These are phyloP conservation scores for Sebastes paucispinis DNA, from an alignment of 2,797 vertebrate species.

Conservation along the genomic window DNA sequence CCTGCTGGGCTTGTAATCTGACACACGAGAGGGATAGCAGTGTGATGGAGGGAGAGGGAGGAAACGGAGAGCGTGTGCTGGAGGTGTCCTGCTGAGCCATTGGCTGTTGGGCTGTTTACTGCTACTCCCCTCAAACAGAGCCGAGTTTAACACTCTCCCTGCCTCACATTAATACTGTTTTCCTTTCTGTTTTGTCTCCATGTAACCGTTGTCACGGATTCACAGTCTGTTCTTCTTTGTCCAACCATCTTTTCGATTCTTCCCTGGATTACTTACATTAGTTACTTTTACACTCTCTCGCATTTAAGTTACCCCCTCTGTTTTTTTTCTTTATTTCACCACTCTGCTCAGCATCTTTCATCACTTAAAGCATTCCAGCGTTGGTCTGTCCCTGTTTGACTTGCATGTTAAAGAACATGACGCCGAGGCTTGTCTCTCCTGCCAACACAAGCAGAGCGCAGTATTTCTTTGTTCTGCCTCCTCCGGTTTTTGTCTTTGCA, in stretches of 20 bases:
- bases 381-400: slow-evolving; percentile 37
- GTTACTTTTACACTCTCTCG: not conserved
- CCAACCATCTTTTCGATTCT: not conserved
- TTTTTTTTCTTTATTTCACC: not conserved
- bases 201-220: slow-evolving; percentile 2
- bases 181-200: slow-evolving; percentile 3
- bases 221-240: not conserved
- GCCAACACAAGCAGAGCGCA: slow-evolving; percentile 49
- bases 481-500: slow-evolving; percentile 45
- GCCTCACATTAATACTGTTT: not conserved
- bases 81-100: slow-evolving; percentile 31
- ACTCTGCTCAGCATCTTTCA: slow-evolving; percentile 37
- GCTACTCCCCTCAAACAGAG: slow-evolving; percentile 56
- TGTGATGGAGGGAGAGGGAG: slow-evolving; percentile 30
- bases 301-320: not conserved
- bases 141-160: not conserved
- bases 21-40: slow-evolving; percentile 31
- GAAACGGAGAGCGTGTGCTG: slow-evolving; percentile 9
- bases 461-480: slow-evolving; percentile 52
- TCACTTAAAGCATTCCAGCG: slow-evolving; percentile 30
- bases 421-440: slow-evolving; percentile 18
- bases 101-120: slow-evolving; percentile 58
- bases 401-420: slow-evolving; percentile 48
- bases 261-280: not conserved
- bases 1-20: slow-evolving; percentile 58